Conservation (phyloP, 35 echinoderm and acorn worm species). For the Heliocidaris tuberculata region DNA sequence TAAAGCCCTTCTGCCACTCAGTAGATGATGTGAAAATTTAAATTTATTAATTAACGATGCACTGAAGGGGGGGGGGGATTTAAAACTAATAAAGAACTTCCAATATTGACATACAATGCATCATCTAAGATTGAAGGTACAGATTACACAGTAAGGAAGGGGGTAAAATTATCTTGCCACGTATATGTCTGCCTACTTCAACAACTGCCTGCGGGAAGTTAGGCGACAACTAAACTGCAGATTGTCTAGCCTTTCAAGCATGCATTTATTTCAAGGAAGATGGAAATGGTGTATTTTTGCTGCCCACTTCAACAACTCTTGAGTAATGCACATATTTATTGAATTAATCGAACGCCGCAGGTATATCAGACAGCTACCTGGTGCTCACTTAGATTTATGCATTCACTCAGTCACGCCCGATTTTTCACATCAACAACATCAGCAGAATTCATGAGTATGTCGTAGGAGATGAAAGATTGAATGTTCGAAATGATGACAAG, state of each 20-base stretch:
- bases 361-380: not conserved
- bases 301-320: not conserved
- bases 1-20: too few species aligned
- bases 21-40: too few species aligned
- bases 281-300: not conserved
- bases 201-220: not conserved
- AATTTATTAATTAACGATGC: too few species aligned
- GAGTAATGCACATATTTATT: conserved; percentile 18
- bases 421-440: not conserved
- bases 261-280: not conserved
- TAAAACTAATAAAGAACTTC: not conserved
- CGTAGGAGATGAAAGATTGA: not conserved
- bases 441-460: not conserved
- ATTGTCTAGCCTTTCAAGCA: not conserved
- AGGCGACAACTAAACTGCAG: not conserved
- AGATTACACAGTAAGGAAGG: not conserved
- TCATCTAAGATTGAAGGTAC: not conserved
- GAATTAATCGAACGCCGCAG: not conserved
- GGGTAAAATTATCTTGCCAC: not conserved
- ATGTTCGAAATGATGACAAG: too few species aligned
- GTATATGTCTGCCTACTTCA: not conserved
- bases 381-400: not conserved
- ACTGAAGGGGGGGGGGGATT: too few species aligned
- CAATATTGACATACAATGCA: not conserved
- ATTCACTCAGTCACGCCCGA: not conserved